A percentile compares a stretch with the other conserved stretches of the same genome.
These are phyloP conservation scores for Heterocephalus glaber DNA, from an alignment of 2,113 vertebrate species.

Conservation along the genomic window DNA sequence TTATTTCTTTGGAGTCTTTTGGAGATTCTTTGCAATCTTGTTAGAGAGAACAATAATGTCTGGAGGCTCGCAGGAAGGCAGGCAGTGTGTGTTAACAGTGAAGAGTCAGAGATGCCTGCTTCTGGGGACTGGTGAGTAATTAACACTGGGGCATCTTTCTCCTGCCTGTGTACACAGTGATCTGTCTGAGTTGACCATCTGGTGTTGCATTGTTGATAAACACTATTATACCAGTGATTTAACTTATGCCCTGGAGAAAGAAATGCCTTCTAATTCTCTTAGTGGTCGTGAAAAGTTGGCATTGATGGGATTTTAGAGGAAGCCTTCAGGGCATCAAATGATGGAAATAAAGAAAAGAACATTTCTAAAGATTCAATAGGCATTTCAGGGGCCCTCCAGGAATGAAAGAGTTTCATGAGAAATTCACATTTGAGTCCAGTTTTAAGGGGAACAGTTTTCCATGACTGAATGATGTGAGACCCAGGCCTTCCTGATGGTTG, in stretches of 20 bases:
- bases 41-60: neutral
- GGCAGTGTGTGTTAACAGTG: neutral
- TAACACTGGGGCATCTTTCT: neutral
- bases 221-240: slow-evolving; percentile 28
- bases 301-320: slow-evolving; percentile 37
- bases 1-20: neutral
- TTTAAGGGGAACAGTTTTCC: neutral
- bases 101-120: neutral
- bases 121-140: neutral
- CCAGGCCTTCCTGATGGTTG: neutral
- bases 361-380: neutral
- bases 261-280: slow-evolving; percentile 17
- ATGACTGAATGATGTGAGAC: neutral
- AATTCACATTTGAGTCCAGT: neutral
- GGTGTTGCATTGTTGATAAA: neutral
- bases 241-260: slow-evolving; percentile 10
- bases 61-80: neutral
- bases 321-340: neutral
- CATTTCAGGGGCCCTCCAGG: neutral
- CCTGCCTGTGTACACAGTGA: neutral
- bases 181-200: neutral
- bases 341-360: slow-evolving; percentile 7
- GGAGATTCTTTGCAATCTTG: neutral
- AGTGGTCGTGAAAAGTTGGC: slow-evolving; percentile 8
- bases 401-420: neutral